Conservation (phyloP, 1,140 invertebrate species). For the Hesperophylax magnus region DNA sequence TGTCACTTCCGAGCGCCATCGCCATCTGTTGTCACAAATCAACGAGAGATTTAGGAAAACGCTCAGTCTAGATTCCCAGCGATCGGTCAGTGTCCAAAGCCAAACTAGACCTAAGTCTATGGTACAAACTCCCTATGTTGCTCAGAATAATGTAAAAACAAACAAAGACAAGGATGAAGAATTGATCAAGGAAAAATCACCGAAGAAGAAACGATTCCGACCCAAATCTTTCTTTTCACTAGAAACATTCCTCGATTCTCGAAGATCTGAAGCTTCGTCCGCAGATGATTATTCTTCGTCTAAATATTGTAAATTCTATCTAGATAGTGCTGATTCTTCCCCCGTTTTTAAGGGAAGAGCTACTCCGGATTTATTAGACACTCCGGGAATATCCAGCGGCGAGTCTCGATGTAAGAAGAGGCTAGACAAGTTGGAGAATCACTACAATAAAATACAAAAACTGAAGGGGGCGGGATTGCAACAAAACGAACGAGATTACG, state of each 20-base stretch:
- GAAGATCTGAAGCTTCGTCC: conserved; percentile 68
- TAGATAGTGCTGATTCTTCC: conserved; percentile 69
- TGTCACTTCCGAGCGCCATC: conserved; percentile 11
- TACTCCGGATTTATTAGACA: conserved; percentile 66
- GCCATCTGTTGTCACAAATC: conserved; percentile 65
- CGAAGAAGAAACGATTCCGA: conserved; percentile 55
- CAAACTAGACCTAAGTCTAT: conserved; percentile 64
- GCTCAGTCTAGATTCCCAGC: conserved; percentile 65
- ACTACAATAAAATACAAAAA: conserved; percentile 67
- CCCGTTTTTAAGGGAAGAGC: conserved; percentile 64
- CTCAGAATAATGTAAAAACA: background rate
- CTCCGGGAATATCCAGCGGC: conserved; percentile 65
- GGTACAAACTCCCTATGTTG: conserved; percentile 46
- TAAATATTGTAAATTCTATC: conserved; percentile 69
- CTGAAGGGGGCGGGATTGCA: conserved; percentile 25
- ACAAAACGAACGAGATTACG: background rate
- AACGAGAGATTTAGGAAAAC: conserved; percentile 70
- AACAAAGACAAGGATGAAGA: conserved; percentile 8
- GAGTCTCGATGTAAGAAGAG: conserved; percentile 66
- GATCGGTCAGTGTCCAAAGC: conserved; percentile 26
- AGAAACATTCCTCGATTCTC: conserved; percentile 68
- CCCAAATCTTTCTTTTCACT: conserved; percentile 69
- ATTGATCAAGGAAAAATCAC: conserved; percentile 3
- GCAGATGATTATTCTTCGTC: conserved; percentile 69
- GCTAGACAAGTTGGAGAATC: conserved; percentile 68